Evolutionary conservation across 2,888 invertebrate genomes (phyloP).

Genomic region (Hemistola chrysoprasaria): DNA sequence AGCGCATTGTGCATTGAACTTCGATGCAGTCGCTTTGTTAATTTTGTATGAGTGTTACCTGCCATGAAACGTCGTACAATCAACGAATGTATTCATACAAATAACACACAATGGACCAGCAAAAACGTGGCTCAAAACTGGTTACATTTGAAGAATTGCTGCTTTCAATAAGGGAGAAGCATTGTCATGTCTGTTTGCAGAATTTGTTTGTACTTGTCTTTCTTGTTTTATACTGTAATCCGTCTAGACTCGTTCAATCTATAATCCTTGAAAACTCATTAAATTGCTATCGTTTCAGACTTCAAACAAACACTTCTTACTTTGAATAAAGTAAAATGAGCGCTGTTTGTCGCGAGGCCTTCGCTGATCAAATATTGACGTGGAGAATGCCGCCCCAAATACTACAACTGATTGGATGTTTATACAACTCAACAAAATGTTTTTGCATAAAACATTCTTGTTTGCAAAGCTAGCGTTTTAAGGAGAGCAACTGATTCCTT

Average conservation of each 20-base stretch:
- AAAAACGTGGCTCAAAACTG: constrained; percentile 16
- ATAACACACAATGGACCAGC: constrained; percentile 21
- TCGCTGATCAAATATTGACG: constrained; percentile 46
- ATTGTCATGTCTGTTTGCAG: too few species aligned
- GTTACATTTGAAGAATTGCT: constrained; percentile 3
- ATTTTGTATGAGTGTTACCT: constrained; percentile 19
- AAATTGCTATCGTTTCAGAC: not conserved
- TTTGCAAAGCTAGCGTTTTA: constrained; percentile 14
- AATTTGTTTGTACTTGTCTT: too few species aligned
- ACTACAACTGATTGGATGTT: constrained; percentile 42
- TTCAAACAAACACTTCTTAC: constrained; percentile 13
- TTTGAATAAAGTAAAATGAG: constrained; percentile 19
- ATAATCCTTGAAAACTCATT: too few species aligned
- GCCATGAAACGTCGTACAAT: constrained; percentile 23
- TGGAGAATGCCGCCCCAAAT: constrained; percentile 34
- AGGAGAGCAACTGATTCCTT: constrained; percentile 1
- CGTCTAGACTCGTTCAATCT: too few species aligned
- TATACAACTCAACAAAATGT: constrained; percentile 33
- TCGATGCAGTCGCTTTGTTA: constrained; percentile 20
- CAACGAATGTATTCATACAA: constrained; percentile 22
- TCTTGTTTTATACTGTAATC: too few species aligned
- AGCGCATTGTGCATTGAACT: constrained; percentile 1
- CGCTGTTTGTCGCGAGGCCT: constrained; percentile 28
- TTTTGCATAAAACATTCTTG: constrained; percentile 27
- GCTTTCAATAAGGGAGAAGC: too few species aligned